Evolutionary conservation across 2,888 invertebrate species (phyloP), one percentile per base, ranked within the genome.

Genomic region (Drosophila quinaria): DNA sequence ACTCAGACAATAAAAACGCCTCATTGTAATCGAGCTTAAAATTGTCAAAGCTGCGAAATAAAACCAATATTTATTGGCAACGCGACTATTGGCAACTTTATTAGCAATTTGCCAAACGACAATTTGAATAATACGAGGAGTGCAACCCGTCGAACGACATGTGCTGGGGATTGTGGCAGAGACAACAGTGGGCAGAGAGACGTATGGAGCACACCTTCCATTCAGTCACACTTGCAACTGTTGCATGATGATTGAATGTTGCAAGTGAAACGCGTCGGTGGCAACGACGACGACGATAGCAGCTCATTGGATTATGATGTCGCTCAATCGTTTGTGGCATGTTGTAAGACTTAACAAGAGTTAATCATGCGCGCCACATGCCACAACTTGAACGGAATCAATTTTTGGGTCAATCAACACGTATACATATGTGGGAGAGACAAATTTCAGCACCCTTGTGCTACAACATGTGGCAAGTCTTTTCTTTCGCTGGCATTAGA

Each of bases 391-490:
- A 25, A 15, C 42, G 31, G 46, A 62, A 61, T 50, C 54, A 35
- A 46, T 58, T 59, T 58, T 13, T 47, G 52, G 60, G 29, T 46
- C 31, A 35, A 35, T 41, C 47, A 41, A 44, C 15, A n/a, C 72
- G 1, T 1, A 8, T 8, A 13, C 5, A 5, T 5, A 54, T 41
- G 51, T 58, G 64, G 78, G 71, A 79, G 78, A 76, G 82, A 85
- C 83, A 86, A 87, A 86, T 84, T 81, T 70, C 74, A 31, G 81
- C 80, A 81, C 84, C 87, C 87, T 81, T 87, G 80, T 78, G 81
- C 65, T 71, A 31, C 54, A 13, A 46, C 46, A 13, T 61, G 55
- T 3, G 25, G 39, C 31, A 31, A 41, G 31, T 29, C 31, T 25
- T 25, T 25, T 22, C 5, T 25, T 25, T 25, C 5, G 3, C 6